Evolutionary conservation across 2,113 vertebrate species (phyloP), one percentile per base, ranked within the genome.

Genomic region (Malurus melanocephalus): DNA sequence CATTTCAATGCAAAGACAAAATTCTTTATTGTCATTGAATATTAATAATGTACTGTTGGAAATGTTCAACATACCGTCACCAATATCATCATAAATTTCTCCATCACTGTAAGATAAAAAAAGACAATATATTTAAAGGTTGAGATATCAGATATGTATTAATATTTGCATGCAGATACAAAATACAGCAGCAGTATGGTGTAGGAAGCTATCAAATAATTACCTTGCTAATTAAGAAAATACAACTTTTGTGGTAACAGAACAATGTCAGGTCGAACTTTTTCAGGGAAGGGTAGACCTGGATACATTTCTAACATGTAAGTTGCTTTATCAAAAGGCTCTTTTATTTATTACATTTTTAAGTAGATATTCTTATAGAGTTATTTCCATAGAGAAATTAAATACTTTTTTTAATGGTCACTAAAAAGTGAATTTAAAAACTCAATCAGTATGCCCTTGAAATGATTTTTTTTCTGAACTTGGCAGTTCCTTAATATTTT

Each of bases 81-180:
- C 98, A 82, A 99, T 97, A 38, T 99, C 98, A 68, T 99, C 99
- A 12, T 99, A 99, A 95, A 99, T 99, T 38, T 99, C 98, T 66
- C 97, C 98, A 90, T 99, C 98, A 8, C 98, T 99, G 97, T 62
- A 95, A 96, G 68, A 80, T 23, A 30, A 89, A 95, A 86, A 85
- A 89, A 93, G 64, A 87, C 90, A 85, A 66, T 60, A 5, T 45
- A n/a, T 73, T 89, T 85, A 62, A 73, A 90, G 72, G 49, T 46
- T 10, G n/a, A 80, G 4, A 42, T 28, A 57, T 38, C 16, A 67
- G 42, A 74, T 28, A 79, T 64, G 30, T 46, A 53, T 72, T 68
- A 51, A 12, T 64, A 10, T 72, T 59, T 72, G 19, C 49, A 60
- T 49, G 16, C 26, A 77, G 28, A 49, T 65, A 87, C 16, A 35